These are phyloP conservation scores for Lateolabrax maculatus DNA, from an alignment of 2,797 vertebrate species.

Conservation along the genomic window DNA sequence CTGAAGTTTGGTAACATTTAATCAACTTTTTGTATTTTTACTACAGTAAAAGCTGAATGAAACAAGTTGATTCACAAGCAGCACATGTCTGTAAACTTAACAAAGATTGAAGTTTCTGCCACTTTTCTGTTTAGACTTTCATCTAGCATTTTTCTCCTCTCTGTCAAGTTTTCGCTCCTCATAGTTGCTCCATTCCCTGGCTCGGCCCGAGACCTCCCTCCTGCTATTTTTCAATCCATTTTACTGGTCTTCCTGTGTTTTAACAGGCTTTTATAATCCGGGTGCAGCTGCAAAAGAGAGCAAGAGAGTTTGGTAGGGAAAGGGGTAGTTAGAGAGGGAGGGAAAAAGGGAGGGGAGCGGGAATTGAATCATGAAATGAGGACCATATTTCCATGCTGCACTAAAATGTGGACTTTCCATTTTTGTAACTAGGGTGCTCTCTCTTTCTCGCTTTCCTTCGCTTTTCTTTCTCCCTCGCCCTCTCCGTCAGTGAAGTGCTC, in stretches of 20 bases:
- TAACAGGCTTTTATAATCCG: conserved; percentile 77
- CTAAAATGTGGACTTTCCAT: conserved; percentile 82
- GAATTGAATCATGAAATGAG: conserved; percentile 87
- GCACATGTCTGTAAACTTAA: conserved; percentile 26
- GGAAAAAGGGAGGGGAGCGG: conserved; percentile 69
- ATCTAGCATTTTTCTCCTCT: conserved; percentile 45
- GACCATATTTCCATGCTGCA: conserved; percentile 82
- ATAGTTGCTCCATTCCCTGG: conserved; percentile 37
- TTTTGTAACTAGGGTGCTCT: conserved; percentile 63
- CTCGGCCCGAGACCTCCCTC: conserved; percentile 48
- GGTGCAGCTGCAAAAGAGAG: conserved; percentile 77
- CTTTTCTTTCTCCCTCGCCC: conserved; percentile 34
- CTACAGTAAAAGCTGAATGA: conserved; percentile 20
- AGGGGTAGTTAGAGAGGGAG: conserved; percentile 70
- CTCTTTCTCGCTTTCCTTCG: conserved; percentile 27
- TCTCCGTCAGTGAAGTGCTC: conserved; percentile 41
- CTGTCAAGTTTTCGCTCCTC: conserved; percentile 37
- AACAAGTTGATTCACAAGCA: conserved; percentile 17
- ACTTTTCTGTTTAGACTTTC: conserved; percentile 35
- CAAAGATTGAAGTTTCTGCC: neutral
- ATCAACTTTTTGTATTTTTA: neutral
- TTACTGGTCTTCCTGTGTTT: conserved; percentile 80
- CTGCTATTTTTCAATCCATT: conserved; percentile 71
- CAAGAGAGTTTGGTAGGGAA: conserved; percentile 53
- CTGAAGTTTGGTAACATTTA: neutral